Base-by-base conservation (phyloP, 1,140 invertebrate species). In the Dreissena polymorpha region DNA sequence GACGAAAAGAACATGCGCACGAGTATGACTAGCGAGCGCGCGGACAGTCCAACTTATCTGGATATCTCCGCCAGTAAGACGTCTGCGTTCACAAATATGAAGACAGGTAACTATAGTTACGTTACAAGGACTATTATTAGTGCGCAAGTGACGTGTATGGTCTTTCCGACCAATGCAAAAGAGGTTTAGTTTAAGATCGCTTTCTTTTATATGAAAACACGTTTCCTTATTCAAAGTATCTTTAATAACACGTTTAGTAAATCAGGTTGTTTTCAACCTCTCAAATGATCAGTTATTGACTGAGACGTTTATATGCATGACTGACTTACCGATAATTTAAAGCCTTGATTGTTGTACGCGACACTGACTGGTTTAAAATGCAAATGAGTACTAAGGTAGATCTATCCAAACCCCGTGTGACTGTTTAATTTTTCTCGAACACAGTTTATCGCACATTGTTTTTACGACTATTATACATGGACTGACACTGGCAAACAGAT, bases 51-150 rank as follows among this genome's bases (percentile, higher is more conserved):
- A 0, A 74, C 80, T 21, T 75, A 73, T 23, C 64, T 83, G 1
- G 80, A 83, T 75, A 68, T 83, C 49, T 83, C 80, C 13, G 39
- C 71, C 27, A 83, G 80, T 51, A 80, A 80, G 27, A 72, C 78
- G 0, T 27, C 64, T 18, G 49, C 64, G 0, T 75, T 83, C 49
- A 60, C 64, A 69, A 7, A 53, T 14, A 75, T 83, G 12, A 83
- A 83, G 67, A 74, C 71, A 83, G 80, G 80, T 83, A 23, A 16
- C 70, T 12, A 16, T 53, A n/a, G 18, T 63, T 64, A 39, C 23
- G 23, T 71, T 71, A 23, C n/a, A n/a, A 16, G 5, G 18, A 68
- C 6, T 68, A n/a, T 5, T 27, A 39, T 39, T 5, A 39, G 39
- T 8, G 39, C 39, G 39, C 39, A 8, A 5, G 39, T 39, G 39